These are phyloP conservation scores for Machimus atricapillus DNA, from an alignment of 2,888 invertebrate species.

Conservation along the genomic window DNA sequence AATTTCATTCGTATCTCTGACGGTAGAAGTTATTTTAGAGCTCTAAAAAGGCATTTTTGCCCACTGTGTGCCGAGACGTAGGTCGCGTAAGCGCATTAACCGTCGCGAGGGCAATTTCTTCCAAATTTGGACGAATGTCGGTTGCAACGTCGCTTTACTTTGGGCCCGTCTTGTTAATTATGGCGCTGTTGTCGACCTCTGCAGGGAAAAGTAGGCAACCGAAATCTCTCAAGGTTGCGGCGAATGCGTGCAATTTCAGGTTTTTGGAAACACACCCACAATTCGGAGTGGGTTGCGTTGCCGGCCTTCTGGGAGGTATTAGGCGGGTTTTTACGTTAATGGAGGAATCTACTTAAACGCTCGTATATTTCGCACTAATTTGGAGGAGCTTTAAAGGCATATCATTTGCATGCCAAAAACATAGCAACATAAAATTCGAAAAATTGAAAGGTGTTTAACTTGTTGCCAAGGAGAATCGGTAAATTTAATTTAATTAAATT, in stretches of 20 bases:
- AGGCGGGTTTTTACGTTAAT: neutral
- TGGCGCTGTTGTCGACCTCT: neutral
- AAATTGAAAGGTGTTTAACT: neutral
- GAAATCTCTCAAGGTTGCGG: neutral
- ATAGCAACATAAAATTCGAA: neutral
- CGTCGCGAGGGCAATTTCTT: neutral
- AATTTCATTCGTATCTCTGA: neutral
- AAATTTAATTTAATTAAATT: neutral
- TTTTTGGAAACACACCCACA: neutral
- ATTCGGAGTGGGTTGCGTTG: neutral
- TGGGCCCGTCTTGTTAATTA: neutral
- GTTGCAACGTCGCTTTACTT: neutral
- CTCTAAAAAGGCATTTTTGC: neutral
- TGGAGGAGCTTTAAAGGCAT: neutral
- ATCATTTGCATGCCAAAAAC: neutral
- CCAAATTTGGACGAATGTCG: neutral
- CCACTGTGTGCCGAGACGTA: neutral
- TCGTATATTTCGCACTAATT: neutral
- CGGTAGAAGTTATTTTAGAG: neutral
- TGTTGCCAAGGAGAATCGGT: neutral
- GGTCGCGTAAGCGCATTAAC: neutral
- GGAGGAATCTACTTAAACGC: neutral
- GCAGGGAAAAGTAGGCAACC: neutral
- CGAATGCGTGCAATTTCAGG: neutral
- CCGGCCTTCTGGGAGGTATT: neutral